A percentile compares a stretch with the other conserved stretches of the same genome.
These are phyloP conservation scores for Helicoverpa armigera DNA, from an alignment of 1,140 invertebrate genomes.

Conservation along the genomic window DNA sequence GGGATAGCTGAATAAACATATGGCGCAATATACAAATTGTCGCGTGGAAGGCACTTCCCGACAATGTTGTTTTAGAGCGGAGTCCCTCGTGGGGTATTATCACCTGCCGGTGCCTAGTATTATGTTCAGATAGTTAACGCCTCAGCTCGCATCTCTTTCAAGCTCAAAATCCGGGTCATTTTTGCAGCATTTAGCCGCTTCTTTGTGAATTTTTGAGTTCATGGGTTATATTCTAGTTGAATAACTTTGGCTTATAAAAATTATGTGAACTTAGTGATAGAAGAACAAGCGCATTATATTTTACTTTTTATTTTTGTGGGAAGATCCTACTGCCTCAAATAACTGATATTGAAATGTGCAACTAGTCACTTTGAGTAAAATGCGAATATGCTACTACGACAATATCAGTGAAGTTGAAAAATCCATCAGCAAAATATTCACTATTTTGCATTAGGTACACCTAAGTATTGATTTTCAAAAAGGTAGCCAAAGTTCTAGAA, in stretches of 20 bases:
- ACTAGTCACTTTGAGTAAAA: neutral
- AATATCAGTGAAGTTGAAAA: no score
- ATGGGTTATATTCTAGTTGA: neutral
- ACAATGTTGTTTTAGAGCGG: conserved; percentile 53
- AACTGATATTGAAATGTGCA: neutral
- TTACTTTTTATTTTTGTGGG: no score
- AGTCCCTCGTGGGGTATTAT: conserved; percentile 54
- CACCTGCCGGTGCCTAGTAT: conserved; percentile 37
- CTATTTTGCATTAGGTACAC: neutral
- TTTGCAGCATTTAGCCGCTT: conserved; percentile 14
- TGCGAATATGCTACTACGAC: neutral
- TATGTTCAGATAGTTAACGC: conserved; percentile 48
- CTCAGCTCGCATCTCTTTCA: conserved; percentile 33
- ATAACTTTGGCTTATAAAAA: neutral
- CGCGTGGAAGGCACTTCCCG: conserved; percentile 37
- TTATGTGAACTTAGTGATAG: no score
- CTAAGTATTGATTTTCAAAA: no score
- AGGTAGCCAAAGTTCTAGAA: no score
- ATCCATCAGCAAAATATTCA: no score
- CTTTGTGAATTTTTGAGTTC: conserved; percentile 9
- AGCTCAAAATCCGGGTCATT: conserved; percentile 22
- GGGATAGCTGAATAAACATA: conserved; percentile 9
- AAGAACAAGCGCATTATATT: no score
- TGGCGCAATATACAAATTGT: conserved; percentile 4
- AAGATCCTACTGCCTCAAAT: neutral